Percentiles rank a stretch among this genome's conserved stretches.
Evolutionary conservation across 2,797 vertebrate genomes (phyloP).

Genomic region (Huso huso): DNA sequence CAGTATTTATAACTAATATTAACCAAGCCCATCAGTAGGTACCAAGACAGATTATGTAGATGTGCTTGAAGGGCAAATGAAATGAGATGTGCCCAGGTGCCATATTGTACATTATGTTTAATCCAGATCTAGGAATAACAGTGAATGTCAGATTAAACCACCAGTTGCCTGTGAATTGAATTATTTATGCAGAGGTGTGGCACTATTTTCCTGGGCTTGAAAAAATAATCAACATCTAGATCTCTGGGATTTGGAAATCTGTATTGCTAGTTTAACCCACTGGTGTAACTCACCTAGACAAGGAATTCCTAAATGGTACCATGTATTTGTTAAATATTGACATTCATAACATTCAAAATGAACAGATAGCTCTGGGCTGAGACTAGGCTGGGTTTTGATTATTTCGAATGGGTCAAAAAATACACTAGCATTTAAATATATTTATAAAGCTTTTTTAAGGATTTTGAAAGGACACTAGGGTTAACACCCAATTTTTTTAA

Average conservation of each 20-base stretch:
- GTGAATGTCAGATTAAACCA: constrained; percentile 9
- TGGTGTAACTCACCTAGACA: background rate
- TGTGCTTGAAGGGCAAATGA: constrained; percentile 11
- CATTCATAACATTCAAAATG: too few relatives aligned
- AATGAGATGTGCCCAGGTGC: constrained; percentile 8
- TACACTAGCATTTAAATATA: too few relatives aligned
- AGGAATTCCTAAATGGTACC: too few relatives aligned
- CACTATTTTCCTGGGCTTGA: background rate
- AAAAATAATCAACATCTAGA: constrained; percentile 6
- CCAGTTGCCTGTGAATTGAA: constrained; percentile 8
- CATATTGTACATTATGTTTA: background rate
- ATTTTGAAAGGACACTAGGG: too few relatives aligned
- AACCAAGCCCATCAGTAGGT: background rate
- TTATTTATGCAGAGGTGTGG: background rate
- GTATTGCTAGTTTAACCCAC: constrained; percentile 5
- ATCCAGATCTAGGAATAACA: constrained; percentile 13
- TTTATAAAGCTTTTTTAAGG: too few relatives aligned
- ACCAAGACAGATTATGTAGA: constrained; percentile 3
- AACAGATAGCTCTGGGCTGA: too few relatives aligned
- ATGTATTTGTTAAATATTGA: too few relatives aligned
- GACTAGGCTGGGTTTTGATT: too few relatives aligned
- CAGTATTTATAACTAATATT: background rate
- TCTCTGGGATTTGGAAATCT: constrained; percentile 3
- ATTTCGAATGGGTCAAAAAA: too few relatives aligned
- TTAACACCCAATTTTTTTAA: too few relatives aligned